Percentiles rank a stretch among this genome's conserved stretches.
Evolutionary conservation across 2,888 invertebrate genomes (phyloP).

Genomic region (Tromatobia lineatoria): DNA sequence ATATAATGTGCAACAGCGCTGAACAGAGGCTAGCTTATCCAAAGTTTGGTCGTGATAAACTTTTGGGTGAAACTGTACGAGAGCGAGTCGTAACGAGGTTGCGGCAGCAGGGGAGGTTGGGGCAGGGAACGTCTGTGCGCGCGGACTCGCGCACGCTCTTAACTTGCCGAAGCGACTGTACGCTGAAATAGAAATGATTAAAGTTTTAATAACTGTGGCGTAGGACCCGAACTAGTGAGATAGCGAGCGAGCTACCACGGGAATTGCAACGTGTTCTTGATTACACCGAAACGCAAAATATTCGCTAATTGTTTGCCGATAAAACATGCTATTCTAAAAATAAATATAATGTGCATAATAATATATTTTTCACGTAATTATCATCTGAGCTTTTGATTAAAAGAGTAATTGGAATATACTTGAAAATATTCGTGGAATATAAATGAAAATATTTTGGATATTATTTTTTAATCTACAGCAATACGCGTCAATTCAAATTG

Average conservation of each 20-base stretch:
- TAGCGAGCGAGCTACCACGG: constrained; percentile 21
- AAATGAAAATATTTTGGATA: no score
- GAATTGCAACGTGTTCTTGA: constrained; percentile 51
- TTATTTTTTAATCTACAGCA: no score
- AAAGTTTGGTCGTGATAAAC: constrained; percentile 37
- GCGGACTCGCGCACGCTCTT: constrained; percentile 36
- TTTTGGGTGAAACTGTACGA: constrained; percentile 59
- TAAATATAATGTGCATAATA: constrained; percentile 1
- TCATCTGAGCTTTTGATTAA: not conserved
- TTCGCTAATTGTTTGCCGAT: constrained; percentile 50
- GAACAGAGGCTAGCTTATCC: constrained; percentile 25
- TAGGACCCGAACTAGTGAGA: constrained; percentile 41
- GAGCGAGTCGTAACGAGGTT: constrained; percentile 64
- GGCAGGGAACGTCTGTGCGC: constrained; percentile 18
- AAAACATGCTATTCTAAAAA: constrained; percentile 5
- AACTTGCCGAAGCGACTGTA: constrained; percentile 74
- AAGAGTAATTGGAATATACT: no score
- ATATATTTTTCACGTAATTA: not conserved
- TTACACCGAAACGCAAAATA: constrained; percentile 53
- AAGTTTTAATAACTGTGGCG: constrained; percentile 79
- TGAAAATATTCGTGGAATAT: no score
- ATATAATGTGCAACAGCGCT: not conserved
- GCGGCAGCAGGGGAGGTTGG: constrained; percentile 40
- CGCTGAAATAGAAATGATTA: constrained; percentile 80
- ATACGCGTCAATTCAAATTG: no score